phyloP scores from a whole-genome alignment of 2,113 vertebrate species.

The Protomyctophum bolini region DNA sequence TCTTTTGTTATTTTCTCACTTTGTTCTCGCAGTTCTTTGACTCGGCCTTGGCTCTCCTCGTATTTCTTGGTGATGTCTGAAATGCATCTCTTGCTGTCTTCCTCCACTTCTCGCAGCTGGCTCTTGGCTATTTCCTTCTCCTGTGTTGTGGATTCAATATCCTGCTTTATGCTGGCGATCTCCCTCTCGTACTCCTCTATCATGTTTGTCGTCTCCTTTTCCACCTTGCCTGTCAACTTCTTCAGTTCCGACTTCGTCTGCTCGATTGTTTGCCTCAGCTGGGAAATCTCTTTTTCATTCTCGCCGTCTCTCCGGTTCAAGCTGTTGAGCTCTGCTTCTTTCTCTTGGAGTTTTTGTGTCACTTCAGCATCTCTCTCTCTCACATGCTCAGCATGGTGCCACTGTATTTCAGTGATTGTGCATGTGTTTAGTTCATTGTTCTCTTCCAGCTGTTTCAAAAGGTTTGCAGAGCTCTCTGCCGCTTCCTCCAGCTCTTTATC shows the following conservation, averaged over 20 bases:
- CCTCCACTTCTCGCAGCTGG: slow-evolving; percentile 22
- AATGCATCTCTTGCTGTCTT: slow-evolving; percentile 23
- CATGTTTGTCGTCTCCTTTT: slow-evolving; percentile 64
- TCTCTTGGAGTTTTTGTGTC: slow-evolving; percentile 51
- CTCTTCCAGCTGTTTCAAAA: slow-evolving; percentile 36
- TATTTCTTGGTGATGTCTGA: slow-evolving; percentile 24
- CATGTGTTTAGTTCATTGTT: background rate
- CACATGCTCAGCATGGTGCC: slow-evolving; percentile 35
- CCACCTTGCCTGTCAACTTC: slow-evolving; percentile 55
- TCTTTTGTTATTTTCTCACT: slow-evolving; percentile 42
- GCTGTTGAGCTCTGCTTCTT: slow-evolving; percentile 48
- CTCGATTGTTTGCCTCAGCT: slow-evolving; percentile 55
- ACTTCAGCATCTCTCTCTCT: slow-evolving; percentile 36
- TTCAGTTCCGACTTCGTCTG: slow-evolving; percentile 63
- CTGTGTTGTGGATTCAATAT: background rate
- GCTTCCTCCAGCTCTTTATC: slow-evolving; percentile 1
- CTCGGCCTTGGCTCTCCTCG: slow-evolving; percentile 21
- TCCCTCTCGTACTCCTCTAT: slow-evolving; percentile 62
- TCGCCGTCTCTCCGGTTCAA: slow-evolving; percentile 40
- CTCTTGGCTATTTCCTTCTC: slow-evolving; percentile 26
- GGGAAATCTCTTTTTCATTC: slow-evolving; percentile 51
- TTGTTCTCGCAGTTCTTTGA: slow-evolving; percentile 46
- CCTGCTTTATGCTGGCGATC: slow-evolving; percentile 29
- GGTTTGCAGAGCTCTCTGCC: background rate
- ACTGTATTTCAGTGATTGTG: slow-evolving; percentile 18